phyloP scores from a whole-genome alignment of 2,888 invertebrate species.

The Lamellibrachia columna region DNA sequence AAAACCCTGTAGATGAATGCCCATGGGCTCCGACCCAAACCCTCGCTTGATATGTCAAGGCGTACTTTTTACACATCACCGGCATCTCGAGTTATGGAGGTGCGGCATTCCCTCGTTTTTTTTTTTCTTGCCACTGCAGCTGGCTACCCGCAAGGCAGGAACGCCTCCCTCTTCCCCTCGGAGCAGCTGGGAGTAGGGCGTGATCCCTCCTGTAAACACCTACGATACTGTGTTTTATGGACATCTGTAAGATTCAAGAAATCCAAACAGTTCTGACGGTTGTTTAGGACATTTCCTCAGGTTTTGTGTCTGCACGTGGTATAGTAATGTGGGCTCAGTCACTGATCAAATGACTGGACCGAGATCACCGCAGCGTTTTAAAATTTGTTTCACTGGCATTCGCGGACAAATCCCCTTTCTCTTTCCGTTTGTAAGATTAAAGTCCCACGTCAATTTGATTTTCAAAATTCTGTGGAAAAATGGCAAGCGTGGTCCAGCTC shows the following conservation, averaged over 20 bases:
- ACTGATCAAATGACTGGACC: background rate
- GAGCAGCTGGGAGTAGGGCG: background rate
- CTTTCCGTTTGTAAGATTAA: background rate
- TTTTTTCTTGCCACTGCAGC: background rate
- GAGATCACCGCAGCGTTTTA: background rate
- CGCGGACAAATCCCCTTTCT: background rate
- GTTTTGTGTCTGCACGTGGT: too few species aligned
- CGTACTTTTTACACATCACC: background rate
- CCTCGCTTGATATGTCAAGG: background rate
- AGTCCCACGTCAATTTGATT: background rate
- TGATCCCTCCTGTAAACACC: background rate
- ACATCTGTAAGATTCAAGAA: background rate
- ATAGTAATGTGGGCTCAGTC: too few species aligned
- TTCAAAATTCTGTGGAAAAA: too few species aligned
- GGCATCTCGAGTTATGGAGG: slow-evolving; percentile 12
- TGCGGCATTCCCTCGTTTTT: background rate
- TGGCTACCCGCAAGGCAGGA: background rate
- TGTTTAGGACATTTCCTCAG: background rate
- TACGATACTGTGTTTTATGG: background rate
- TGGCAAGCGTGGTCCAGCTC: too few species aligned
- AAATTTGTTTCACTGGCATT: background rate
- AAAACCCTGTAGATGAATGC: background rate
- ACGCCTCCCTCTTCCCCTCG: background rate
- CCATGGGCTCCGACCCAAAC: background rate
- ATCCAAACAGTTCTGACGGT: background rate